phyloP scores from a whole-genome alignment of 2,797 vertebrate species.

The Geotrypetes seraphini region DNA sequence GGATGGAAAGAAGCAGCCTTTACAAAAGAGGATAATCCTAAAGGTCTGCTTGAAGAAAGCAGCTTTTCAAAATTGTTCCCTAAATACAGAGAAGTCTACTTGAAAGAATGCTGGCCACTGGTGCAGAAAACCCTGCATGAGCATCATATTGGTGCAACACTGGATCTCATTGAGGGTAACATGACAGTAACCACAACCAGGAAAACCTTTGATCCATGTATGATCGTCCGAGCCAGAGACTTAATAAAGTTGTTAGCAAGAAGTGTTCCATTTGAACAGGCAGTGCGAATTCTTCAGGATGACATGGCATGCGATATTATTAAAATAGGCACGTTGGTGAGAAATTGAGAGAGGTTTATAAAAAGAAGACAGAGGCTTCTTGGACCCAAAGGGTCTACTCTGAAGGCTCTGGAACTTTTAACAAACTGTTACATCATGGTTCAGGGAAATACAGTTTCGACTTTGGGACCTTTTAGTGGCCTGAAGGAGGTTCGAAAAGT shows the following conservation, averaged over 20 bases:
- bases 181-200: conserved; percentile 84
- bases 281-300: conserved; percentile 83
- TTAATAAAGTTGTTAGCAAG: conserved; percentile 88
- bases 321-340: conserved; percentile 84
- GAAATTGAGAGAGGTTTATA: conserved; percentile 87
- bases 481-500: conserved; percentile 95
- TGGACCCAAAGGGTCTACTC: conserved; percentile 89
- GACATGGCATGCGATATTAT: conserved; percentile 93
- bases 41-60: conserved; percentile 86
- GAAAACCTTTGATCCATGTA: conserved; percentile 89
- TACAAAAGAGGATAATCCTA: conserved; percentile 78
- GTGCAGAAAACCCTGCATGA: conserved; percentile 83
- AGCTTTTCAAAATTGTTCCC: conserved; percentile 93
- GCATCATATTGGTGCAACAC: conserved; percentile 57
- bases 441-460: conserved; percentile 91
- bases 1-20: conserved; percentile 87
- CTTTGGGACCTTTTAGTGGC: conserved; percentile 79
- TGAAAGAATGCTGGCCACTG: conserved; percentile 90
- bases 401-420: conserved; percentile 87
- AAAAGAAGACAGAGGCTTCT: conserved; percentile 88
- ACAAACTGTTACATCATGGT: conserved; percentile 95
- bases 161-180: conserved; percentile 94
- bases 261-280: conserved; percentile 94
- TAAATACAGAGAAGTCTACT: conserved; percentile 84
- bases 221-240: conserved; percentile 82